A percentile compares a stretch with the other conserved stretches of the same genome.
phyloP scores from a whole-genome alignment of 2,113 vertebrate genomes.

The Pomatorhinus ruficollis region DNA sequence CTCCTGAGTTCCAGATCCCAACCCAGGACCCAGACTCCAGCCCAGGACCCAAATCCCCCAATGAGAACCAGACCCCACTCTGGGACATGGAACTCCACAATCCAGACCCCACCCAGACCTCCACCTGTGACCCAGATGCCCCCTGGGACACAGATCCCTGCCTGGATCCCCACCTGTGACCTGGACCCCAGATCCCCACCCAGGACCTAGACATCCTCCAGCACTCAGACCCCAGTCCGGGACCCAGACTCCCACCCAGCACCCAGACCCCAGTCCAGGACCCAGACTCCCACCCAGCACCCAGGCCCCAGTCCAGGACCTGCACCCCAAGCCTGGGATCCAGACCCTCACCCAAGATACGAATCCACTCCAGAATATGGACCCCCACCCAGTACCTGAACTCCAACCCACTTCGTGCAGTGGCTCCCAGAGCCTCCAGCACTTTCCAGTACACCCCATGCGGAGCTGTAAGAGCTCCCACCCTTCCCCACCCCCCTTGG shows the following conservation, averaged over 20 bases:
- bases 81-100: background rate
- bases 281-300: background rate
- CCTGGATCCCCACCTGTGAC: no score
- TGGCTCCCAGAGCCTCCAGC: background rate
- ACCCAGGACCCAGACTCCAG: no score
- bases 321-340: background rate
- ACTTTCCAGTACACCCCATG: background rate
- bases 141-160: background rate
- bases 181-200: no score
- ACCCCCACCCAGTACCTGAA: no score
- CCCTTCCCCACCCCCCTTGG: background rate
- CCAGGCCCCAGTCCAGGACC: background rate
- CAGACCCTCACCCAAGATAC: background rate
- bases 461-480: rapidly evolving
- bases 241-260: no score
- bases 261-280: background rate
- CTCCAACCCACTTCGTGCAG: background rate
- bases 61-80: background rate
- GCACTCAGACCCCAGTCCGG: background rate
- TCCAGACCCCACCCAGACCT: background rate
- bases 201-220: no score
- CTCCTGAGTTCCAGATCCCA: no score
- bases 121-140: background rate
- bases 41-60: background rate
- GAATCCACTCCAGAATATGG: background rate